Evolutionary conservation across 2,797 vertebrate species (phyloP).

Genomic region (Tragopan temminckii): DNA sequence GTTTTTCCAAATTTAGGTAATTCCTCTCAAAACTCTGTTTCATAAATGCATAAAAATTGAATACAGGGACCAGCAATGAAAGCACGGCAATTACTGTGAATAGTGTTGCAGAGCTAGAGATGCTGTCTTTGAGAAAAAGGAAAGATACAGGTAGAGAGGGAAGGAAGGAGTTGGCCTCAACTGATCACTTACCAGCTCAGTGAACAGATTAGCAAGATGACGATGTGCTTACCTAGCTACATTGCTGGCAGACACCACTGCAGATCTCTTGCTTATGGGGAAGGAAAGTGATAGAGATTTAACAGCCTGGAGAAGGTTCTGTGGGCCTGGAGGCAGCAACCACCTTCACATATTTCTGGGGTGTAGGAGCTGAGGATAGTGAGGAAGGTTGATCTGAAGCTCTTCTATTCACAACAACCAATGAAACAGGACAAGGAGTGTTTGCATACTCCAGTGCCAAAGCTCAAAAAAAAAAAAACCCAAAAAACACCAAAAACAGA

Average conservation of each 20-base stretch:
- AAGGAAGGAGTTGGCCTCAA: background rate
- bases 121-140: background rate
- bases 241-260: background rate
- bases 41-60: background rate
- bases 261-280: background rate
- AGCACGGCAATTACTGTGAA: background rate
- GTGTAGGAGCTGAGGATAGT: background rate
- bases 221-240: background rate
- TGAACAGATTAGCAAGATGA: background rate
- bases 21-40: background rate
- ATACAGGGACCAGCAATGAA: background rate
- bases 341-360: background rate
- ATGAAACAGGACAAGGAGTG: background rate
- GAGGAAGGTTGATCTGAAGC: background rate
- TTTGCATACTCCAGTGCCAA: background rate
- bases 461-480: background rate
- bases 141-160: background rate
- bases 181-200: background rate
- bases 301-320: background rate
- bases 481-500: background rate
- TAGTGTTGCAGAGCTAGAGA: background rate
- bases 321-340: background rate
- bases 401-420: background rate
- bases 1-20: constrained; percentile 7
- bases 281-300: background rate